Base-by-base conservation (phyloP, 1,140 invertebrate species). In the Pseudachorutes palmiensis region DNA sequence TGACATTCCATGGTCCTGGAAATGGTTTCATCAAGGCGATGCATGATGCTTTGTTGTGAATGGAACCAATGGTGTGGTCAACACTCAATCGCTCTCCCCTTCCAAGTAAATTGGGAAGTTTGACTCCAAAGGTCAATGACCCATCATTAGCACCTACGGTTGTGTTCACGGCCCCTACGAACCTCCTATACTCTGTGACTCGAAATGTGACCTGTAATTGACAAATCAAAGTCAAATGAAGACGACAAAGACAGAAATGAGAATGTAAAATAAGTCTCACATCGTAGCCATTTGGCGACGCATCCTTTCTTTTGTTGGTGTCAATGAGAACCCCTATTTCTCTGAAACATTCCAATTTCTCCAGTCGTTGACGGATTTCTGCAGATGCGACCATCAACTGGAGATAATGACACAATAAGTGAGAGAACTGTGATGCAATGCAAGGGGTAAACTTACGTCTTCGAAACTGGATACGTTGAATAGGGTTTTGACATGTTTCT, bases 131-230 rank as follows among this genome's bases (percentile, higher is more conserved):
- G 14, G 87, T 81, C 33, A 94, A 72, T 30, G 88, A 87, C 9
- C 88, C 90, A 77, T 93, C 90, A 78, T 94, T 94, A 72, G 91
- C 89, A 30, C 89, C 90, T 64, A 93, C 85, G 67, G 87, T 82
- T 0, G 90, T 92, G 71, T 86, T 89, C 41, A 93, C 81, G n/a
- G 87, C 87, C 14, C 91, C 91, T 49, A 84, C 83, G 30, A 92
- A 74, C 31, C 88, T 77, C 58, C 85, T 85, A 62, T 86, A 74
- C 79, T 94, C 92, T 65, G 83, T 81, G 19, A 94, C 89, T 69
- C 85, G 82, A 77, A 92, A 94, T 19, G 88, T 91, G 3, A 95
- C 85, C 86, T 89, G 75, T 64, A 59, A 57, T 24, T 59, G n/a
- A 22, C n/a, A n/a, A n/a, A n/a, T n/a, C n/a, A n/a, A 26, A 62